Conservation (phyloP, 1,140 invertebrate genomes). For the Zaprionus camerounensis region DNA sequence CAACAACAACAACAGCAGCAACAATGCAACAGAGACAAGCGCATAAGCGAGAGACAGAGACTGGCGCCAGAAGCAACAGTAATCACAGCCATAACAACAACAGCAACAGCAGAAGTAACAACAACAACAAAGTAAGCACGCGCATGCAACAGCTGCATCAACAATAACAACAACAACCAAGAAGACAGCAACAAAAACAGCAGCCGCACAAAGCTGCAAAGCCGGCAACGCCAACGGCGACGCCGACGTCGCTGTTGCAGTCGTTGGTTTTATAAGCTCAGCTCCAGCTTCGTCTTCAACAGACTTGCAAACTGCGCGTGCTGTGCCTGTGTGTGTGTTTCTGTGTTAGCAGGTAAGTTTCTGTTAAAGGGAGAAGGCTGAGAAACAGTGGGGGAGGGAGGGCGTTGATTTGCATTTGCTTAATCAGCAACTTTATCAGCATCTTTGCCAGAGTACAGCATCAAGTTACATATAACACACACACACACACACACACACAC, state of each 20-base stretch:
- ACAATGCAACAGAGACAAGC: slow-evolving; percentile 15
- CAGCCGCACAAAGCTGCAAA: slow-evolving; percentile 40
- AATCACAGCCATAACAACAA: slow-evolving; percentile 20
- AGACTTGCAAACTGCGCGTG: slow-evolving; percentile 3
- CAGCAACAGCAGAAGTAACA: slow-evolving; percentile 22
- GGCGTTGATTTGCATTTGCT: neutral
- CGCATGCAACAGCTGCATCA: slow-evolving; percentile 67
- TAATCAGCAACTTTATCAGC: slow-evolving; percentile 2
- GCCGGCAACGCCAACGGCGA: slow-evolving; percentile 4
- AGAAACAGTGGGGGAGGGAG: neutral
- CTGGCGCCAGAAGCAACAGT: slow-evolving; percentile 1
- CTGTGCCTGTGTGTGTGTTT: slow-evolving; percentile 14
- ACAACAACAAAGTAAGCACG: slow-evolving; percentile 18
- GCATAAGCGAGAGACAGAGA: slow-evolving; percentile 1
- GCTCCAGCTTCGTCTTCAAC: slow-evolving; percentile 25
- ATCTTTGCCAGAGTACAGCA: neutral
- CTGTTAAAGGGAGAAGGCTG: neutral
- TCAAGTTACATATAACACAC: neutral
- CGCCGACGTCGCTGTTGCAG: slow-evolving; percentile 33
- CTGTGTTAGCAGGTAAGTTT: slow-evolving; percentile 20
- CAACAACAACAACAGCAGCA: neutral
- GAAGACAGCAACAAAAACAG: neutral
- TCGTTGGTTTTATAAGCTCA: slow-evolving; percentile 50
- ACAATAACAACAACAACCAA: slow-evolving; percentile 30
- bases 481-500: slow-evolving; percentile 4